Evolutionary conservation across 2,797 vertebrate genomes (phyloP), one percentile per base, ranked within the genome.

Genomic region (Neosilurus mollespiculum): DNA sequence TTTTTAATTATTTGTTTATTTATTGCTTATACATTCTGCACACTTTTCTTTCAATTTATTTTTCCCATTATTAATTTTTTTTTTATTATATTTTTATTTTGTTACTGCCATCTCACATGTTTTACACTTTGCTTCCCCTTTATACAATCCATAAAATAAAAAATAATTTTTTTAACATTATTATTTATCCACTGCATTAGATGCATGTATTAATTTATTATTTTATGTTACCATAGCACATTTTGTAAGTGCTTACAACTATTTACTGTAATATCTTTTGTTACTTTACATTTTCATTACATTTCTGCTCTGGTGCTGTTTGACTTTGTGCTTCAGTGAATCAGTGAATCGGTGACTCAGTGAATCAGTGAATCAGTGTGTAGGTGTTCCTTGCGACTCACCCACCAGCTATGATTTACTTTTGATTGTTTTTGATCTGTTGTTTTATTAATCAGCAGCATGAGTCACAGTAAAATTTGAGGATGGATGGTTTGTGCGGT

Each of bases 381-480:
- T 66, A 11, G 26, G 72, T 58, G 73, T 34, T 34, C 10, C 72
- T 77, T 3, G 12, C 14, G 18, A 43, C 54, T 75, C 12, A 26
- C n/a, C 53, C 72, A 59, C 75, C 75, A 16, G 34, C 12, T 26
- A 9, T 49, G 58, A 64, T 62, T 78, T 62, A n/a, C 20, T 34
- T 75, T 59, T 59, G 73, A 75, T 58, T 7, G 26, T 9, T 59
- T 43, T 59, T 76, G 18, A 76, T 11, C 10, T 58, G 43, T 53
- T 79, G 64, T 69, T 80, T 58, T 22, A 80, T 66, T 65, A 53
- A 77, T 61, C 58, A 4, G 75, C 34, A 15, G 11, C 6, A 20
- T n/a, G 75, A 62, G 22, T 61, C 56, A 3, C 26, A 15, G 4
- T 34, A 24, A 9, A 53, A 66, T 26, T 81, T 49, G 54, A 58